Evolutionary conservation across 1,140 invertebrate species (phyloP).

Genomic region (Drosophila athabasca): DNA sequence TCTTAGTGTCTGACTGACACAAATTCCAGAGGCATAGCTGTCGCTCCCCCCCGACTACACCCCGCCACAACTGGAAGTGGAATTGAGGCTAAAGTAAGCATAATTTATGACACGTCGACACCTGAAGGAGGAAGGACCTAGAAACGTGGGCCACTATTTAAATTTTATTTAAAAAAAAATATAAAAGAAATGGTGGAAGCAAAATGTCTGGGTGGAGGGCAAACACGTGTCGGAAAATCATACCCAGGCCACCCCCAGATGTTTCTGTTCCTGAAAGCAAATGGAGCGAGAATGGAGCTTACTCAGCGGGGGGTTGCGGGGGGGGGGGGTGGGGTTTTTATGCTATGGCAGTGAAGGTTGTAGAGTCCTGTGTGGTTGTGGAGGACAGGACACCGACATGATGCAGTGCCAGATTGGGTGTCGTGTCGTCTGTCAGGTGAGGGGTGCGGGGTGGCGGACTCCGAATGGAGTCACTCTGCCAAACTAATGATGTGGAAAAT

Average conservation of each 20-base stretch:
- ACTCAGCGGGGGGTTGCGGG: slow-evolving; percentile 2
- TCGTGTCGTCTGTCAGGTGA: slow-evolving; percentile 40
- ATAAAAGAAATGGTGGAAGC: slow-evolving; percentile 1
- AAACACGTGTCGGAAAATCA: slow-evolving; percentile 65
- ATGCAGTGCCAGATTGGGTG: slow-evolving; percentile 58
- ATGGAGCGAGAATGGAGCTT: slow-evolving; percentile 69
- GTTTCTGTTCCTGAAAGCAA: slow-evolving; percentile 57
- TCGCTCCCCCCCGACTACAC: slow-evolving; percentile 11
- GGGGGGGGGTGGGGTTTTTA: too few relatives aligned
- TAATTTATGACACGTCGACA: slow-evolving; percentile 77
- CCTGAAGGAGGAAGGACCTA: slow-evolving; percentile 40
- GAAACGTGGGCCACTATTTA: slow-evolving; percentile 64
- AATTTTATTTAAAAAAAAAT: slow-evolving; percentile 64
- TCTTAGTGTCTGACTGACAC: slow-evolving; percentile 60
- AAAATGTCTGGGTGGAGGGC: slow-evolving; percentile 34
- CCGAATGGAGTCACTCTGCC: slow-evolving; percentile 76
- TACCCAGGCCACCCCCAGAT: slow-evolving; percentile 40
- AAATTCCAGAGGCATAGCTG: slow-evolving; percentile 55
- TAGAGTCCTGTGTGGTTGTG: too few relatives aligned
- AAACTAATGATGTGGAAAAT: slow-evolving; percentile 83
- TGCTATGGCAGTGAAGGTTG: not conserved
- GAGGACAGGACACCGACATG: slow-evolving; percentile 27
- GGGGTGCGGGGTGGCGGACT: slow-evolving; percentile 13
- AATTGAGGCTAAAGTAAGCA: slow-evolving; percentile 78
- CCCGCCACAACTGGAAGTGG: slow-evolving; percentile 39